A percentile compares a stretch with the other conserved stretches of the same genome.
These are phyloP conservation scores for Bungarus multicinctus DNA, from an alignment of 2,113 vertebrate species.

Conservation along the genomic window DNA sequence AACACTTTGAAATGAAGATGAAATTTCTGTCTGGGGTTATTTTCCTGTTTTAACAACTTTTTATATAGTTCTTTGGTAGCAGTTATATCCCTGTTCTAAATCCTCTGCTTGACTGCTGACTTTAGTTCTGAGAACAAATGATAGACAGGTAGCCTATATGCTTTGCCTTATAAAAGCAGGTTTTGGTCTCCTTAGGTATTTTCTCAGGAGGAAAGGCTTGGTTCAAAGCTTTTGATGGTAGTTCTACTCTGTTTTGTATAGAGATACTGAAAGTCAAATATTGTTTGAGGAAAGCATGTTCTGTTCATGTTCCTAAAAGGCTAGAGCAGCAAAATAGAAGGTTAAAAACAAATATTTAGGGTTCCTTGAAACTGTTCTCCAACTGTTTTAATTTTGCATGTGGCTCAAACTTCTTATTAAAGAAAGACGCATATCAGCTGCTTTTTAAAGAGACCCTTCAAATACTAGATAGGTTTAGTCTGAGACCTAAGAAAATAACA, in stretches of 20 bases:
- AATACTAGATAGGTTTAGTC: not conserved
- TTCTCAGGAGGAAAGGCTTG: not conserved
- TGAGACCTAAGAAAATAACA: not conserved
- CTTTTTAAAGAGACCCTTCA: not conserved
- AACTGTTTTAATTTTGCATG: not conserved
- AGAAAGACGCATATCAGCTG: not conserved
- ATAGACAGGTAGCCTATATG: not conserved
- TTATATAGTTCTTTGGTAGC: not conserved
- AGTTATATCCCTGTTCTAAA: not conserved
- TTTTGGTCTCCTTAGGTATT: not conserved
- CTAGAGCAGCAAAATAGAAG: not conserved
- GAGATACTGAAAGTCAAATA: not conserved
- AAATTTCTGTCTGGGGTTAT: not conserved
- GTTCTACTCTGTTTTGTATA: not conserved
- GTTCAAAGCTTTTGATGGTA: not conserved
- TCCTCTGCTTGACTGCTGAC: not conserved
- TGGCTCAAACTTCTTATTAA: not conserved
- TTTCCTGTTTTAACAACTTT: not conserved
- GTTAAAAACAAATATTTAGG: conserved; percentile 20
- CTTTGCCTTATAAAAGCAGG: not conserved
- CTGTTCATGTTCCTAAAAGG: not conserved
- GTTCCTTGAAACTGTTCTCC: not conserved
- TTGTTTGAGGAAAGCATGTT: not conserved
- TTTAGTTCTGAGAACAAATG: not conserved
- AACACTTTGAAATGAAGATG: not conserved